Base-by-base conservation (phyloP, 1,140 invertebrate species). In the Ooceraea biroi region DNA sequence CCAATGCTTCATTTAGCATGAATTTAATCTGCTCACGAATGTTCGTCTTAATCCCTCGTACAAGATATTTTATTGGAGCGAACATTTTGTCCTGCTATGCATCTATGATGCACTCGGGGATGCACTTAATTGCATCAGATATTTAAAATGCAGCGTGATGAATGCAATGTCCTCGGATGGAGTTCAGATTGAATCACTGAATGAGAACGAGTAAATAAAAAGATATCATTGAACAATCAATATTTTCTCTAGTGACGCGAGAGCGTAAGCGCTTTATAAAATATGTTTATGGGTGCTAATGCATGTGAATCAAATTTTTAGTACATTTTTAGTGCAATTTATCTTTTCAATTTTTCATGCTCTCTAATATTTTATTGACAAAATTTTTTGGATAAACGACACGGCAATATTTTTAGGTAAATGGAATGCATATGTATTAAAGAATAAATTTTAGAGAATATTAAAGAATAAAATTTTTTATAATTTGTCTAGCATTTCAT, bases 51-150 rank as follows among this genome's bases (percentile, higher is more conserved):
- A 66, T 68, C 8, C 19, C 5, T 27, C 25, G 22, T 19, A 27
- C 63, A 3, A 25, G 30, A 30, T 10, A 14, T 57, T 63, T 76
- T 57, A 55, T 66, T 36, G 44, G 48, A 17, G 14, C 27, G 10
- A 66, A 4, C 27, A 27, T 69, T 68, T 27, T 22, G 57, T 68
- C 65, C 66, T 55, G 74, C 19, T 14, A 11, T 36, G 58, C 30
- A 36, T 78, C 48, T 55, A 19, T 30, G 36, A 69, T 30, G 48
- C 48, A 58, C 7, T 78, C 55, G 48, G 30, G n/a, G n/a, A n/a
- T n/a, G n/a, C n/a, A n/a, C 68, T 69, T 78, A 78, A 69, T 78
- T 78, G 76, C 17, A 44, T 57, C 22, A 48, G 19, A 68, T 55
- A 10, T 68, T 55, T 25, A 60, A 77, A 66, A 25, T 78, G 30